These are phyloP conservation scores for Aphidius gifuensis DNA, from an alignment of 1,140 invertebrate species.

Conservation along the genomic window DNA sequence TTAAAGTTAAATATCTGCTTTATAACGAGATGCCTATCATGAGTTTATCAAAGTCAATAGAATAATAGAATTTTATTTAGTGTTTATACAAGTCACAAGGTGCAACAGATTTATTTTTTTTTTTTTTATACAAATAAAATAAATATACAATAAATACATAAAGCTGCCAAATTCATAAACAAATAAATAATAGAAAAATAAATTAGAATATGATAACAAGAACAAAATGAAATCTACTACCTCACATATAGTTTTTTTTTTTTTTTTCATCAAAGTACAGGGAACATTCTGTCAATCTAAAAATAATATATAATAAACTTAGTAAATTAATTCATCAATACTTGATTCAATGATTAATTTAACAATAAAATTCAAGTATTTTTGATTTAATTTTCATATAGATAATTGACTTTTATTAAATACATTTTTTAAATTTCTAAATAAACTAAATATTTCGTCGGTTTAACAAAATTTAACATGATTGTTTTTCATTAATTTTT, in stretches of 20 bases:
- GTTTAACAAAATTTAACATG: too few relatives aligned
- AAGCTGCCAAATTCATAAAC: not conserved
- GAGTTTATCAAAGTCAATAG: conserved; percentile 45
- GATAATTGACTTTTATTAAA: too few relatives aligned
- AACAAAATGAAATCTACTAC: not conserved
- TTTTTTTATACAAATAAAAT: conserved; percentile 4
- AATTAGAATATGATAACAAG: not conserved
- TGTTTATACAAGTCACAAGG: conserved; percentile 30
- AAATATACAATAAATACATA: conserved; percentile 8
- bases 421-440: too few relatives aligned
- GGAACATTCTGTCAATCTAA: too few relatives aligned
- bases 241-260: not conserved
- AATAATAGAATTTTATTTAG: conserved; percentile 46
- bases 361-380: too few relatives aligned
- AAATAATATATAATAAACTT: too few relatives aligned
- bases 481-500: too few relatives aligned
- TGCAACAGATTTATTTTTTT: not conserved
- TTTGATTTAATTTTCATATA: too few relatives aligned
- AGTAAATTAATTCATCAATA: too few relatives aligned
- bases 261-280: too few relatives aligned
- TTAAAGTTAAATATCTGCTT: conserved; percentile 30
- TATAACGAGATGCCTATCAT: conserved; percentile 42
- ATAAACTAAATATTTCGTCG: too few relatives aligned
- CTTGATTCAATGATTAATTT: too few relatives aligned
- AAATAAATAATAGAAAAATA: not conserved